A percentile compares a stretch with the other conserved stretches of the same genome.
These are phyloP conservation scores for Toxotes jaculatrix DNA, from an alignment of 2,113 vertebrate genomes.

Conservation along the genomic window DNA sequence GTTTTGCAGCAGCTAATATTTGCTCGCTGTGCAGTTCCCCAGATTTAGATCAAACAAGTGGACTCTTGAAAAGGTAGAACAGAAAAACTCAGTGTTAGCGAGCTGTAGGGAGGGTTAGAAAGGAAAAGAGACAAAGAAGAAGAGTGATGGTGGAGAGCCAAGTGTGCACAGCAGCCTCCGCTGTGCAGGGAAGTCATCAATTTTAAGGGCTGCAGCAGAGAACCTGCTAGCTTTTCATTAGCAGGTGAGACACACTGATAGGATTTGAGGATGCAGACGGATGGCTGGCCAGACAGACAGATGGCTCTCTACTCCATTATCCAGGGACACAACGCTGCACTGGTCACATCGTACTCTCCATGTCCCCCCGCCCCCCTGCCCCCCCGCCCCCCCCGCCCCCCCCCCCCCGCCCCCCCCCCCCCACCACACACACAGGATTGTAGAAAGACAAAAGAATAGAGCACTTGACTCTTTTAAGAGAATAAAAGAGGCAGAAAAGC, in stretches of 20 bases:
- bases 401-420: too few relatives aligned
- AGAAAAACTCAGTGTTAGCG: not conserved
- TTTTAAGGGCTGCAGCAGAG: conserved; percentile 57
- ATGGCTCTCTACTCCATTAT: conserved; percentile 63
- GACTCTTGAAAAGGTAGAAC: not conserved
- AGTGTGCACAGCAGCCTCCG: conserved; percentile 33
- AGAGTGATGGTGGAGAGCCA: conserved; percentile 3
- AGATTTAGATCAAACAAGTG: not conserved
- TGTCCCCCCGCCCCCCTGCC: too few relatives aligned
- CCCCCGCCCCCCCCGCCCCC: too few relatives aligned
- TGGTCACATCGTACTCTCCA: conserved; percentile 31
- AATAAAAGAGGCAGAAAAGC: conserved; percentile 46
- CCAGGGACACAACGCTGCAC: conserved; percentile 26
- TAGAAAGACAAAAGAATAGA: conserved; percentile 31
- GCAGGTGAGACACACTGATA: conserved; percentile 59
- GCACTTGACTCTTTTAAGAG: conserved; percentile 52
- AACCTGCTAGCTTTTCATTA: conserved; percentile 68
- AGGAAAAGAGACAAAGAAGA: conserved; percentile 15
- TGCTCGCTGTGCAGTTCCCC: not conserved
- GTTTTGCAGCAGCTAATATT: conserved; percentile 14
- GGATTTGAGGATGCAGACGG: conserved; percentile 44
- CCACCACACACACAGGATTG: conserved; percentile 6
- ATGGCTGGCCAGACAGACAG: conserved; percentile 52
- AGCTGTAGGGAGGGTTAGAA: conserved; percentile 11
- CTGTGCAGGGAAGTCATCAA: conserved; percentile 54